A percentile compares a stretch with the other conserved stretches of the same genome.
Evolutionary conservation across 2,797 vertebrate species (phyloP).

Genomic region (Enteromius argenteus): DNA sequence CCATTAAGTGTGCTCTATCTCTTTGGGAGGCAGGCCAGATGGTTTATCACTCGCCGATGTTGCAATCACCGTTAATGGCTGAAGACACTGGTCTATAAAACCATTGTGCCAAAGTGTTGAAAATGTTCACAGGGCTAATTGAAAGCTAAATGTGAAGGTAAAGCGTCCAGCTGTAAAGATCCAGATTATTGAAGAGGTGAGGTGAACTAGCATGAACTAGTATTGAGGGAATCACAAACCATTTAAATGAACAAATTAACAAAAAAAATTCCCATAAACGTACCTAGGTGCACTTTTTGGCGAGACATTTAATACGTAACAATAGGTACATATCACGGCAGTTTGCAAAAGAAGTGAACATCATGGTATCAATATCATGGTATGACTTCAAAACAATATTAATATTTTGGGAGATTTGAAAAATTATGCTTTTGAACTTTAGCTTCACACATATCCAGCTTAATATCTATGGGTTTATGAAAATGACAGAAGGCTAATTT

Average conservation of each 20-base stretch:
- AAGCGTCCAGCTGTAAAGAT: slow-evolving; percentile 82
- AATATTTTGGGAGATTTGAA: no score
- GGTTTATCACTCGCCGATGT: slow-evolving; percentile 85
- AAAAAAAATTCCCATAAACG: background rate
- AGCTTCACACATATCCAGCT: no score
- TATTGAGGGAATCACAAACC: slow-evolving; percentile 67
- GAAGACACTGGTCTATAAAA: slow-evolving; percentile 87
- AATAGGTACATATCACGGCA: no score
- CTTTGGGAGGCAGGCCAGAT: slow-evolving; percentile 84
- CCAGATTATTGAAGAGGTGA: slow-evolving; percentile 73
- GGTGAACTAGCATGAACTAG: slow-evolving; percentile 73
- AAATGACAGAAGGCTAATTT: background rate
- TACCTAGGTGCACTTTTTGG: no score
- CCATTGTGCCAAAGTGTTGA: slow-evolving; percentile 82
- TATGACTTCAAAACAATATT: no score
- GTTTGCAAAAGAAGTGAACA: no score
- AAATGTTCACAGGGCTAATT: slow-evolving; percentile 85
- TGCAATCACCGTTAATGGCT: slow-evolving; percentile 83
- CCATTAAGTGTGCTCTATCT: slow-evolving; percentile 88
- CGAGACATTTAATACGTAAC: no score
- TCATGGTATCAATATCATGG: no score
- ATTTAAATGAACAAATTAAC: background rate
- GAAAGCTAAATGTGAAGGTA: slow-evolving; percentile 88
- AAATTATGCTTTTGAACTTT: no score
- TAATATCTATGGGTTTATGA: no score